Evolutionary conservation across 2,113 vertebrate genomes (phyloP), one percentile per base, ranked within the genome.

Genomic region (Cebidichthys violaceus): DNA sequence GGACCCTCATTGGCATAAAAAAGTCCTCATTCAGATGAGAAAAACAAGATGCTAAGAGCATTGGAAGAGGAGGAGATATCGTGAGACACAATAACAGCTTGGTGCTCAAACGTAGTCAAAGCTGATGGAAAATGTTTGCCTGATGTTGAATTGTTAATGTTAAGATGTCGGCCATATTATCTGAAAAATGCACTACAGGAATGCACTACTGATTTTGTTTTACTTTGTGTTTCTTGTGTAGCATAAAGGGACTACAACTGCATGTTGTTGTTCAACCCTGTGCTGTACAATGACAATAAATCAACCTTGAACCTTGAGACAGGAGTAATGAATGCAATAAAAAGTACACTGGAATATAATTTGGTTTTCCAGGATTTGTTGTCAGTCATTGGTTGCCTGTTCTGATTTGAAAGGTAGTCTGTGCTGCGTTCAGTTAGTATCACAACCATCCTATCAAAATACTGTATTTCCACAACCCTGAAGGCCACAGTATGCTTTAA

Each of bases 1-100:
- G 75, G 71, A 72, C 55, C 33, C 5, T 68, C 22, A 29, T 35
- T 79, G 76, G 71, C 68, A 71, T 68, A 74, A 83, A 10, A 70
- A 6, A 73, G 59, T 75, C 69, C 6, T 35, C 4, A 24, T 22
- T 89, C n/a, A 80, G n/a, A n/a, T 27, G 2, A 69, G 6, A 62
- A 74, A 70, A 70, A 18, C 11, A 65, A 14, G 29, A 55, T 31
- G 11, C 45, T 75, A 52, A 54, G 8, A 29, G 77, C 20, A 65
- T 11, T 17, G 10, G 2, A n/a, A 17, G 54, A 59, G 14, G 15
- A 18, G 15, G 57, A 60, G 14, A 60, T 31, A 31, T 57, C 11
- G 54, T 31, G 57, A 31, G 24, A 59, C 27, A 29, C 14, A 33
- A 31, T 17, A 55, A 60, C 6, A 60, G 57, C 27, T 31, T 1